Base-by-base conservation (phyloP, 2,113 vertebrate species). In the Engraulis encrasicolus region DNA sequence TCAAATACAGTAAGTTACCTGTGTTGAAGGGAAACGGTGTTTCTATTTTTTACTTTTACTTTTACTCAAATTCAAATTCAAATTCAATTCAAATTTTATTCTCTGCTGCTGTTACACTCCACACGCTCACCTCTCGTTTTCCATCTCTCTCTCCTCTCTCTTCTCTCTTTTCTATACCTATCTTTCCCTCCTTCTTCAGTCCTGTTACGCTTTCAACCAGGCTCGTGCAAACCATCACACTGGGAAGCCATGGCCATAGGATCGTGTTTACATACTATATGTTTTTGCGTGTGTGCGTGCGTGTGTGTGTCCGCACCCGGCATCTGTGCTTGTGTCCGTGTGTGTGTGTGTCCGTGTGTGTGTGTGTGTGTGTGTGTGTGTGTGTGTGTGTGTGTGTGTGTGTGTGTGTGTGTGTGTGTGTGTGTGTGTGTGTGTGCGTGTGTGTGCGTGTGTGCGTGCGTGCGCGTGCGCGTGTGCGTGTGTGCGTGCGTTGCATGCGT, bases 321-420 rank as follows among this genome's bases (percentile, higher is more conserved):
- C n/a, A n/a, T n/a, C n/a, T n/a, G 58, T 9, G 58, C 27, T n/a
- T 66, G 58, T 87, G 89, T 87, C 85, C 86, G 90, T 87, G 87
- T 86, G 90, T 88, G 89, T 88, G 90, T 88, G 85, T 77, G 50
- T 52, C 15, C 20, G 50, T 52, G 50, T 52, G 50, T 52, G 50
- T 19, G 50, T 20, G 50, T 52, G 50, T 52, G 82, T 89, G 90
- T 88, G 85, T 86, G 37, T 37, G 37, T 37, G 81, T 31, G 49
- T 31, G 79, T 36, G 80, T 58, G 80, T 81, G 80, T 58, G 80
- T 58, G 18, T n/a, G 49, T 84, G 87, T 87, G 82, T 88, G 89
- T 86, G 88, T 86, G 84, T 91, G 90, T 89, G 90, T 89, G 87
- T n/a, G 80, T 48, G 61, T 89, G 91, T 87, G 85, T 87, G 49